Evolutionary conservation across 2,113 vertebrate species (phyloP), one percentile per base, ranked within the genome.

Genomic region (Lates calcarifer): DNA sequence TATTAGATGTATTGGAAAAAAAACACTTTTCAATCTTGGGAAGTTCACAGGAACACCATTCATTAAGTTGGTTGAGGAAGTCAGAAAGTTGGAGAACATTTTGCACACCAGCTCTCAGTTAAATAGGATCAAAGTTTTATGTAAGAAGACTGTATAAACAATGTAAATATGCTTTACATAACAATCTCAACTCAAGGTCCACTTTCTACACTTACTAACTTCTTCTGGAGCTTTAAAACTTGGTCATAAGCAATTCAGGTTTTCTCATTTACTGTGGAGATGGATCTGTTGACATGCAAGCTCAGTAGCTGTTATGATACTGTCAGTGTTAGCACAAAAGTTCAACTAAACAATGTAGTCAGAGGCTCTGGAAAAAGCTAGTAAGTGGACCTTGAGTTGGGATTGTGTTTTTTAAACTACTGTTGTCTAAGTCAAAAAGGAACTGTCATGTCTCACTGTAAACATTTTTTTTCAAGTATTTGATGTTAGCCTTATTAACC

Each of bases 21-120:
- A 22, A 66, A 41, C 10, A 31, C 15, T 33, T 58, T 29, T 69
- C 6, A 18, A 29, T 17, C 5, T 33, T 69, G 41, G 63, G 55
- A 37, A 29, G 39, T 65, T 66, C 20, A 66, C 17, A 53, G 31
- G 14, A 61, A 67, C 41, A 67, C 15, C 28, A 14, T 70, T 63
- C 15, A n/a, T 12, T 61, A 2, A 22, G 20, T 20, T 53, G 33
- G 15, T 2, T 37, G 35, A 74, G 39, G 56, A 75, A 28, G 60
- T 72, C 41, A 45, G 45, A 72, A 77, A 85, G 35, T 61, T 80
- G 60, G 71, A 68, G n/a, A 28, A 74, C 11, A 35, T 41, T 65
- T 63, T 71, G 18, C 14, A 6, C 26, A 49, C 4, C 29, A 18
- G 49, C 43, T 47, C 33, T 55, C 22, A 45, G 6, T 14, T 33